Evolutionary conservation across 2,797 vertebrate genomes (phyloP).

Genomic region (Nannoperca obscura): DNA sequence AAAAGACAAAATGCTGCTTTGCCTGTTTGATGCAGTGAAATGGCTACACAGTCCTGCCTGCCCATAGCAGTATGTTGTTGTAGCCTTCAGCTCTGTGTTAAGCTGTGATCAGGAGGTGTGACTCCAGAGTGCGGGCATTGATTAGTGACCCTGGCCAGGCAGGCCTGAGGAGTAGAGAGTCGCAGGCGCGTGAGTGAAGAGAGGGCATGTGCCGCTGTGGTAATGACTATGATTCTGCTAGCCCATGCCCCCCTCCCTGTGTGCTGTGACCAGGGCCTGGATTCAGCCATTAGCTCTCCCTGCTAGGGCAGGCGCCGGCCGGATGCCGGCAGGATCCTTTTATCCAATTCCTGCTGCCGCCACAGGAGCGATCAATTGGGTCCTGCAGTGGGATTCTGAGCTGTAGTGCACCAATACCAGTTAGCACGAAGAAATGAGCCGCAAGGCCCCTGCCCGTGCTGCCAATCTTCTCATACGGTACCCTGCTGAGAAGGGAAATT

Average conservation of each 20-base stretch:
- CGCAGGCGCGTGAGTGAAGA: constrained; percentile 75
- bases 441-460: constrained; percentile 86
- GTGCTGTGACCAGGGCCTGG: constrained; percentile 87
- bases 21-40: constrained; percentile 66
- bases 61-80: constrained; percentile 67
- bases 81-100: constrained; percentile 76
- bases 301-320: constrained; percentile 85
- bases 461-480: constrained; percentile 91
- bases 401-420: constrained; percentile 84
- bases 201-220: constrained; percentile 85
- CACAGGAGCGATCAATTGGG: constrained; percentile 91
- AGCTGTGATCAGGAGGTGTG: constrained; percentile 80
- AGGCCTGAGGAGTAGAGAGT: constrained; percentile 79
- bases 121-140: constrained; percentile 79
- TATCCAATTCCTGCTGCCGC: constrained; percentile 88
- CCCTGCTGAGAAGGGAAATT: constrained; percentile 89
- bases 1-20: constrained; percentile 18
- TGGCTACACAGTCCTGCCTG: constrained; percentile 72
- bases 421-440: constrained; percentile 92
- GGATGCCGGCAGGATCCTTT: constrained; percentile 88
- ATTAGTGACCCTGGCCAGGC: constrained; percentile 78
- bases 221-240: constrained; percentile 87
- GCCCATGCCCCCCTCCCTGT: constrained; percentile 78
- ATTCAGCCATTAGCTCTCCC: constrained; percentile 89
- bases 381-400: constrained; percentile 86